Conservation (phyloP, 2,888 invertebrate genomes). For the Tholera decimalis region DNA sequence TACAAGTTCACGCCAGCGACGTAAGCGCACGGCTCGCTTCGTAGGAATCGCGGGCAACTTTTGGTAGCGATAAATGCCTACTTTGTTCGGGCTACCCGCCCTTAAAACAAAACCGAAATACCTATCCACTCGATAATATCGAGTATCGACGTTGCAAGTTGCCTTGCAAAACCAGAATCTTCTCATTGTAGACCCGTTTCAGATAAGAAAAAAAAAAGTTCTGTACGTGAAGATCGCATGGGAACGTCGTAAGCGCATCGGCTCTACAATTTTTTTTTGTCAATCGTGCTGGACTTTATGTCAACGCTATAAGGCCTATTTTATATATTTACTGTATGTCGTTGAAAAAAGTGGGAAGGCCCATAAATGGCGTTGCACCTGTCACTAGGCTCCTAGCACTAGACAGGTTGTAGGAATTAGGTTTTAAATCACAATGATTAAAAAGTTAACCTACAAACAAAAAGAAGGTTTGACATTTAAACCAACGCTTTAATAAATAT, state of each 20-base stretch:
- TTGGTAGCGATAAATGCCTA: no score
- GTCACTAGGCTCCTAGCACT: slow-evolving; percentile 80
- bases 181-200: slow-evolving; percentile 89
- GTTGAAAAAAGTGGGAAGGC: slow-evolving; percentile 76
- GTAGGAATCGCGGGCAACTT: no score
- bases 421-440: slow-evolving; percentile 67
- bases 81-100: no score
- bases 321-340: slow-evolving; percentile 63
- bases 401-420: slow-evolving; percentile 71
- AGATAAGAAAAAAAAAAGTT: slow-evolving; percentile 78
- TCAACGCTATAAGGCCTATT: slow-evolving; percentile 73
- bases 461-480: slow-evolving; percentile 7
- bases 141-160: slow-evolving; percentile 85
- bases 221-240: slow-evolving; percentile 86
- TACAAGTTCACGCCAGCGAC: no score
- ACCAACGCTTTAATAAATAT: slow-evolving; percentile 9
- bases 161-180: slow-evolving; percentile 90
- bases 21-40: no score
- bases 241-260: slow-evolving; percentile 84
- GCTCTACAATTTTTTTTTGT: slow-evolving; percentile 73
- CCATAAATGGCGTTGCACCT: slow-evolving; percentile 87
- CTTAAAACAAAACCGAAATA: slow-evolving; percentile 71
- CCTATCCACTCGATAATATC: slow-evolving; percentile 80
- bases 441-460: slow-evolving; percentile 44
- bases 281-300: slow-evolving; percentile 74